phyloP scores from a whole-genome alignment of 1,140 invertebrate species.

The Eueides isabella region DNA sequence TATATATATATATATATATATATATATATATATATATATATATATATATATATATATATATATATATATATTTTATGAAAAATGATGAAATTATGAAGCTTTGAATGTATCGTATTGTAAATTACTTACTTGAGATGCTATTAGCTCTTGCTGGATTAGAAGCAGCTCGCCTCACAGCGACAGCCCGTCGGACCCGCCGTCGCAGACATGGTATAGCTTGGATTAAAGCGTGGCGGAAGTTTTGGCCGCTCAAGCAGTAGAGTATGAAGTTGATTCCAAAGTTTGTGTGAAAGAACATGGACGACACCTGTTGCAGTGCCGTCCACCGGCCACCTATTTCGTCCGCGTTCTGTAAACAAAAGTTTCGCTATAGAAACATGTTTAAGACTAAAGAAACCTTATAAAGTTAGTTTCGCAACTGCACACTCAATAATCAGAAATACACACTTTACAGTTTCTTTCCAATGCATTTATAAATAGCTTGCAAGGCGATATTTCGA shows the following conservation, averaged over 20 bases:
- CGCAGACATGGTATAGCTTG: constrained; percentile 52
- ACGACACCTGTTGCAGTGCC: constrained; percentile 83
- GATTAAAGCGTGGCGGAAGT: constrained; percentile 86
- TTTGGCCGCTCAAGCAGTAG: constrained; percentile 91
- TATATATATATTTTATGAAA: no score
- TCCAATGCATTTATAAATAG: no score
- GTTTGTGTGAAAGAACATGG: constrained; percentile 88
- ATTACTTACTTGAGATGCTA: constrained; percentile 61
- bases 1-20: no score
- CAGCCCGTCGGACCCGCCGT: constrained; percentile 27
- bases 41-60: neutral
- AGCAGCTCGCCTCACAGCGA: constrained; percentile 39
- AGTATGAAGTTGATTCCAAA: constrained; percentile 94
- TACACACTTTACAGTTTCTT: no score
- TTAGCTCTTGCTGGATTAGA: constrained; percentile 39
- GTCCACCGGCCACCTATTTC: constrained; percentile 64
- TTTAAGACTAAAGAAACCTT: no score
- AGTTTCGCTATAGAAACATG: neutral
- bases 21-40: no score
- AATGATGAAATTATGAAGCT: no score
- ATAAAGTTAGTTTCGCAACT: no score
- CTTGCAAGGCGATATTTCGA: no score
- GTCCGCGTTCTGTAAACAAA: constrained; percentile 42
- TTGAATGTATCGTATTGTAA: neutral
- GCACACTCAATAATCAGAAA: no score